These are phyloP conservation scores for Erebia aethiops DNA, from an alignment of 2,888 invertebrate species.

Conservation along the genomic window DNA sequence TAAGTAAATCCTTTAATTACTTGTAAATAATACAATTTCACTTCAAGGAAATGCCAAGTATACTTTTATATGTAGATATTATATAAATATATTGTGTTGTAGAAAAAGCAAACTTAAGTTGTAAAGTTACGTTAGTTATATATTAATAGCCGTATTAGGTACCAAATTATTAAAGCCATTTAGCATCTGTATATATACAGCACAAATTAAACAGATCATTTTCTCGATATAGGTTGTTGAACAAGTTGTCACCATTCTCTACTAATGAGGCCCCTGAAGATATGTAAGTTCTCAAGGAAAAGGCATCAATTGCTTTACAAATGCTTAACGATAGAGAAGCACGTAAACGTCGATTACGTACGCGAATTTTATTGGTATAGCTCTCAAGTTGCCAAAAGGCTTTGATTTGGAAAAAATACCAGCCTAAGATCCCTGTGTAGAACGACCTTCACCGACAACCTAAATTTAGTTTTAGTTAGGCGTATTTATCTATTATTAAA, in stretches of 20 bases:
- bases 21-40: too few relatives aligned
- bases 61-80: too few relatives aligned
- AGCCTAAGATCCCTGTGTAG: too few relatives aligned
- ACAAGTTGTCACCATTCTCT: constrained; percentile 77
- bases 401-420: background rate
- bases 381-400: constrained; percentile 30
- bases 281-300: constrained; percentile 67
- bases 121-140: background rate
- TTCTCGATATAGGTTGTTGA: constrained; percentile 66
- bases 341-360: constrained; percentile 59
- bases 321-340: constrained; percentile 64
- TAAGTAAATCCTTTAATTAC: too few relatives aligned
- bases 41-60: too few relatives aligned
- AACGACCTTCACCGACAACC: too few relatives aligned
- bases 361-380: constrained; percentile 40
- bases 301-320: constrained; percentile 59
- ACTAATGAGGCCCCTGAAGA: constrained; percentile 71
- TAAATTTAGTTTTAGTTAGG: too few relatives aligned
- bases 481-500: too few relatives aligned
- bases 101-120: background rate
- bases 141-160: background rate
- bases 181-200: constrained; percentile 14
- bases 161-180: background rate
- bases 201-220: constrained; percentile 27
- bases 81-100: background rate